phyloP scores from a whole-genome alignment of 2,113 vertebrate genomes.

The Hypocryptadius cinnamomeus region DNA sequence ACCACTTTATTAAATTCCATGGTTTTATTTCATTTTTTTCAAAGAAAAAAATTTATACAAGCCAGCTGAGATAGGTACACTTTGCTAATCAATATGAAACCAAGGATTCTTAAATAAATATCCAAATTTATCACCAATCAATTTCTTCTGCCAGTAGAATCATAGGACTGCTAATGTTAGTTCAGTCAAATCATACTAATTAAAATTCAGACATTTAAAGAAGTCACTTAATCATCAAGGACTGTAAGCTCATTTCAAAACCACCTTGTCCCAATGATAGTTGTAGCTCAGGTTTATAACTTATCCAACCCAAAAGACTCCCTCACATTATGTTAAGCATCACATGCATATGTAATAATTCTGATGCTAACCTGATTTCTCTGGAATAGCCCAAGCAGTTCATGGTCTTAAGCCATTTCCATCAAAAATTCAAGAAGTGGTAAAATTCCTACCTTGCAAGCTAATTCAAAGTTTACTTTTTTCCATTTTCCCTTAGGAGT shows the following conservation, averaged over 20 bases:
- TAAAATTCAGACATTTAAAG: constrained; percentile 26
- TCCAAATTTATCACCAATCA: constrained; percentile 14
- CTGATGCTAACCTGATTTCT: neutral
- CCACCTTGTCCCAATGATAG: neutral
- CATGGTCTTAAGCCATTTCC: neutral
- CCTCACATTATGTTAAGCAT: neutral
- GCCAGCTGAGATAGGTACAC: neutral
- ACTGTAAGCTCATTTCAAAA: neutral
- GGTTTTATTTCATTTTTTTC: neutral
- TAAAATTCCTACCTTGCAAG: neutral
- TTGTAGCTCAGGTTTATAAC: neutral
- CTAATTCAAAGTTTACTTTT: neutral
- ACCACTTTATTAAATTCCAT: neutral
- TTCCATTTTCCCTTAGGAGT: neutral
- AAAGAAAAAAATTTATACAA: neutral
- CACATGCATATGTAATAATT: neutral
- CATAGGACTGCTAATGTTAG: neutral
- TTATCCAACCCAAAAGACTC: neutral
- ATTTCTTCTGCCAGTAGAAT: neutral
- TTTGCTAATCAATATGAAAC: neutral
- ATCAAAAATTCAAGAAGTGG: neutral
- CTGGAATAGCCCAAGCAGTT: neutral
- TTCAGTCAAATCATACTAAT: constrained; percentile 11
- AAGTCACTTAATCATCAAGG: constrained; percentile 5
- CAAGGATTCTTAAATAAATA: neutral